Evolutionary conservation across 1,140 invertebrate genomes (phyloP).

Genomic region (Dinoponera quadriceps): DNA sequence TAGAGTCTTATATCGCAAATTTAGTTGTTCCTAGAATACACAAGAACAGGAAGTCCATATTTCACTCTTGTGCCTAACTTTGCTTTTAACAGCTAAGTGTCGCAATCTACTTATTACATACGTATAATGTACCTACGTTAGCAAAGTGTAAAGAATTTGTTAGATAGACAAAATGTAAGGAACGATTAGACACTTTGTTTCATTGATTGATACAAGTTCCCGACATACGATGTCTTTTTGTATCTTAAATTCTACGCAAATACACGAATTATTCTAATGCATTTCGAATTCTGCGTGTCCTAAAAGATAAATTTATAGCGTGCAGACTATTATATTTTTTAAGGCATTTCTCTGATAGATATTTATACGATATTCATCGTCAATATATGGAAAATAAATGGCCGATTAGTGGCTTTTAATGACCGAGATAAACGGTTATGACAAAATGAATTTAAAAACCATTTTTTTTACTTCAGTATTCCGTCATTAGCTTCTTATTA

Average conservation of each 20-base stretch:
- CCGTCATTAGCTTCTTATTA: too few relatives aligned
- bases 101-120: conserved; percentile 9
- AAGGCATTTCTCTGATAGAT: neutral
- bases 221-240: conserved; percentile 17
- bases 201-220: conserved; percentile 35
- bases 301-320: neutral
- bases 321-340: conserved; percentile 12
- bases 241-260: neutral
- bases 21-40: conserved; percentile 42
- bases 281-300: neutral
- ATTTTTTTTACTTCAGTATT: neutral
- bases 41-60: conserved; percentile 38
- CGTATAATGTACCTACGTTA: conserved; percentile 37
- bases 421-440: neutral
- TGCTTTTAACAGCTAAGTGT: conserved; percentile 44
- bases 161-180: conserved; percentile 16
- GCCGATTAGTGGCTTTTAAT: neutral
- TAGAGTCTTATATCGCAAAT: conserved; percentile 20
- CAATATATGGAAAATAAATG: neutral
- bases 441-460: neutral
- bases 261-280: neutral
- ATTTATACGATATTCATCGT: neutral
- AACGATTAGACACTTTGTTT: neutral
- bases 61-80: conserved; percentile 41
- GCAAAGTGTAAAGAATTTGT: conserved; percentile 39